A percentile compares a stretch with the other conserved stretches of the same genome.
These are phyloP conservation scores for Acipenser ruthenus DNA, from an alignment of 2,797 vertebrate species.

Conservation along the genomic window DNA sequence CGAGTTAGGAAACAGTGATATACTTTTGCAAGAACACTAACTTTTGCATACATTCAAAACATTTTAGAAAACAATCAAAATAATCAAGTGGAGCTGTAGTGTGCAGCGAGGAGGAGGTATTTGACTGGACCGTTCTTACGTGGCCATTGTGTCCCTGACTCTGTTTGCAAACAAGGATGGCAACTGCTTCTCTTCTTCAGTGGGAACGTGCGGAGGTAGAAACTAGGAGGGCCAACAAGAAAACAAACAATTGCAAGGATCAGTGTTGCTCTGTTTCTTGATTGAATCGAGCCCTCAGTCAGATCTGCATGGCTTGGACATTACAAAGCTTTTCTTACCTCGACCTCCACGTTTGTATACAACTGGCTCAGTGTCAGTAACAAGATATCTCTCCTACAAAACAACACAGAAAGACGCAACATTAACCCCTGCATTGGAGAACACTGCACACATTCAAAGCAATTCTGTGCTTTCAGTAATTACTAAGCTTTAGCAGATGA, in stretches of 20 bases:
- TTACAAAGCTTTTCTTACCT: slow-evolving; percentile 62
- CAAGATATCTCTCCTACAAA: slow-evolving; percentile 65
- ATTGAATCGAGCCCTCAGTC: slow-evolving; percentile 13
- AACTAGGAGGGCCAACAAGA: slow-evolving; percentile 60
- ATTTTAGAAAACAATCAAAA: no score
- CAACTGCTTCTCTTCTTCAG: slow-evolving; percentile 76
- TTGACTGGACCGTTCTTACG: slow-evolving; percentile 50
- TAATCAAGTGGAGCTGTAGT: no score
- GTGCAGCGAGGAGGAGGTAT: no score
- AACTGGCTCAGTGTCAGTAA: slow-evolving; percentile 79
- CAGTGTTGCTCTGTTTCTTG: not conserved
- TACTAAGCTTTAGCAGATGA: no score
- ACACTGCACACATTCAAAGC: no score
- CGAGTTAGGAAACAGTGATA: no score
- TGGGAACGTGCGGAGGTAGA: slow-evolving; percentile 76
- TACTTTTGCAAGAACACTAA: no score
- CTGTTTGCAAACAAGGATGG: slow-evolving; percentile 69
- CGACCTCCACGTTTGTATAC: slow-evolving; percentile 86
- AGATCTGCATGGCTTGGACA: not conserved
- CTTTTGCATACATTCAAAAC: no score
- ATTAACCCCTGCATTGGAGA: no score
- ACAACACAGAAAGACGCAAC: not conserved
- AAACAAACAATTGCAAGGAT: slow-evolving; percentile 10
- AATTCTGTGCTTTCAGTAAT: no score
- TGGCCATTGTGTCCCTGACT: slow-evolving; percentile 79